phyloP scores from a whole-genome alignment of 2,797 vertebrate species.

The Miichthys miiuy region DNA sequence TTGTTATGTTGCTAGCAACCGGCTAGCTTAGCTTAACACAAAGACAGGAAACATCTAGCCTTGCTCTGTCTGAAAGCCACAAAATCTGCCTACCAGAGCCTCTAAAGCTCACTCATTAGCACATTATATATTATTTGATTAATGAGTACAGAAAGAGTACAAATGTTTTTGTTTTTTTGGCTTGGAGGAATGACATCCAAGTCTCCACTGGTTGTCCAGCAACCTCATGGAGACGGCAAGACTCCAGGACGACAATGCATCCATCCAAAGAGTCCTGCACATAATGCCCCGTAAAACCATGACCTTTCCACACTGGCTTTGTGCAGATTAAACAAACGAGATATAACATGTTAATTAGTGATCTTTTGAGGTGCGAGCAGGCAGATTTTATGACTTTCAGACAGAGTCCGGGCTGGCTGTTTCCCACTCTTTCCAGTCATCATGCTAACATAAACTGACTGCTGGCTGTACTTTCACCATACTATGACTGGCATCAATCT shows the following conservation, averaged over 20 bases:
- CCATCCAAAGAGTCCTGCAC: not conserved
- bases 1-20: no score
- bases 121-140: no score
- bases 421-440: slow-evolving; percentile 20
- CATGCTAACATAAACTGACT: slow-evolving; percentile 12
- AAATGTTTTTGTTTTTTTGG: no score
- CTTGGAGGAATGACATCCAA: no score
- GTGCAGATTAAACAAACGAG: not conserved
- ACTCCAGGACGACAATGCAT: no score
- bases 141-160: no score
- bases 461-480: slow-evolving; percentile 2
- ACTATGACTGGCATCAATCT: slow-evolving; percentile 1
- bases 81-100: no score
- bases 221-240: not conserved
- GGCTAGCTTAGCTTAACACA: no score
- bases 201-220: not conserved
- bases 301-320: not conserved
- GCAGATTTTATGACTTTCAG: not conserved
- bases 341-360: not conserved
- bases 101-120: no score
- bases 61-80: no score
- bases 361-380: not conserved
- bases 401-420: not conserved
- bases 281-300: not conserved
- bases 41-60: no score